These are phyloP conservation scores for Trachemys scripta DNA, from an alignment of 2,113 vertebrate species.

Conservation along the genomic window DNA sequence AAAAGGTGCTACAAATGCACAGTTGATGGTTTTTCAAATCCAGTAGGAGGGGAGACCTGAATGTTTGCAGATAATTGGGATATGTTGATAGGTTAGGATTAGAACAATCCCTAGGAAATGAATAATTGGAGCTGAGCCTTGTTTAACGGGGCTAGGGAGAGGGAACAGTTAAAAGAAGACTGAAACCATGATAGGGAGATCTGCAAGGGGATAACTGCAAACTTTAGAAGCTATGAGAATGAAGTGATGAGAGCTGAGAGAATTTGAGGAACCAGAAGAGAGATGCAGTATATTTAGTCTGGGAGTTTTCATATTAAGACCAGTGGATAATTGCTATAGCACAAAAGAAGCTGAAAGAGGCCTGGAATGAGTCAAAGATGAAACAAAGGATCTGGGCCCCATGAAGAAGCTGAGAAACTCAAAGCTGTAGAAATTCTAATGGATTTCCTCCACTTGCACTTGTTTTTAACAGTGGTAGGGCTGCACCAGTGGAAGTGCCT, in stretches of 20 bases:
- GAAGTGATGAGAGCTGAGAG: background rate
- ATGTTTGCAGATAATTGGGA: background rate
- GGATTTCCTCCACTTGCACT: accelerated
- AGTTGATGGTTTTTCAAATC: background rate
- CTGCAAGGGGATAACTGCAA: background rate
- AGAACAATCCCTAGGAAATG: background rate
- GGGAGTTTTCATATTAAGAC: background rate
- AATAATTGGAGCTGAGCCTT: background rate
- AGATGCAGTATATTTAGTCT: background rate
- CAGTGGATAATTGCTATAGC: background rate
- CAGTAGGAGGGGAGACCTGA: background rate
- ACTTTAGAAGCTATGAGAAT: background rate
- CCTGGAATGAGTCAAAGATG: background rate
- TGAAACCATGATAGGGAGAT: background rate
- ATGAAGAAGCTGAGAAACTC: background rate
- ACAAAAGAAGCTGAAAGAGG: background rate
- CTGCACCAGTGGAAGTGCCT: accelerated
- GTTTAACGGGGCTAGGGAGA: background rate
- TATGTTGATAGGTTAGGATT: background rate
- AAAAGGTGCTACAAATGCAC: background rate
- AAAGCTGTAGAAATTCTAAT: background rate
- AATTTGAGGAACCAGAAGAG: background rate
- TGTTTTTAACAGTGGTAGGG: background rate
- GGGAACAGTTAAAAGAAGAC: background rate
- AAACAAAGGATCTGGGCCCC: background rate